Evolutionary conservation across 2,113 vertebrate species (phyloP).

Genomic region (Chloropsis cyanopogon): DNA sequence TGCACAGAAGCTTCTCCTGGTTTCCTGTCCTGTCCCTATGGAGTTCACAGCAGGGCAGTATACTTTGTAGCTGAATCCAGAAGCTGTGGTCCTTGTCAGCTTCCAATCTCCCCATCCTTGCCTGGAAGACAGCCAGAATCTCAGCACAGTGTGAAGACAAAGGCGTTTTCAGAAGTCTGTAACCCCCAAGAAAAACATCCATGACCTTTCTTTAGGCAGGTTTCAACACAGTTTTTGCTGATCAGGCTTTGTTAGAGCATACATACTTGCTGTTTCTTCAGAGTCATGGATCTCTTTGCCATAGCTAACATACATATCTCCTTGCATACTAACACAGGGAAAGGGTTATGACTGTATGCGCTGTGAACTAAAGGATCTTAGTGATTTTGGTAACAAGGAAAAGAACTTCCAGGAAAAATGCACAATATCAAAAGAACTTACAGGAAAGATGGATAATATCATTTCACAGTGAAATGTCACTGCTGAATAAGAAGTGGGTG

Average conservation of each 20-base stretch:
- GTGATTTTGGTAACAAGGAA: neutral
- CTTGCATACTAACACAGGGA: neutral
- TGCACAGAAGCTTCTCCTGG: conserved; percentile 46
- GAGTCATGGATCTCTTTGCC: neutral
- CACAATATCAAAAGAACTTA: neutral
- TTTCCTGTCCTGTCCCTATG: conserved; percentile 7
- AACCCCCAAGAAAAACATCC: conserved; percentile 56
- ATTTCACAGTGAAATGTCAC: neutral
- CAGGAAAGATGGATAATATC: neutral
- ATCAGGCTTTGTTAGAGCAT: neutral
- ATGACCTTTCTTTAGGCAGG: conserved; percentile 23
- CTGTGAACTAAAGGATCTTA: neutral
- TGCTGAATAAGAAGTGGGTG: neutral
- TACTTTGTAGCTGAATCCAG: conserved; percentile 48
- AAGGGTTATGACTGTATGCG: neutral
- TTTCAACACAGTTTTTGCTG: neutral
- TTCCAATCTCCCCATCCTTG: conserved; percentile 24
- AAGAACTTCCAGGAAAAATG: neutral
- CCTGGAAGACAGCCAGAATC: conserved; percentile 65
- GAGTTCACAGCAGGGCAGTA: conserved; percentile 3
- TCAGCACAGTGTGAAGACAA: conserved; percentile 25
- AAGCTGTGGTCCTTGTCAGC: conserved; percentile 34
- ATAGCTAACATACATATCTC: too few relatives aligned
- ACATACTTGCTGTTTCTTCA: conserved; percentile 12
- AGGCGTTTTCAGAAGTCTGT: conserved; percentile 45